phyloP scores from a whole-genome alignment of 2,888 invertebrate species.

The Apoderus coryli region DNA sequence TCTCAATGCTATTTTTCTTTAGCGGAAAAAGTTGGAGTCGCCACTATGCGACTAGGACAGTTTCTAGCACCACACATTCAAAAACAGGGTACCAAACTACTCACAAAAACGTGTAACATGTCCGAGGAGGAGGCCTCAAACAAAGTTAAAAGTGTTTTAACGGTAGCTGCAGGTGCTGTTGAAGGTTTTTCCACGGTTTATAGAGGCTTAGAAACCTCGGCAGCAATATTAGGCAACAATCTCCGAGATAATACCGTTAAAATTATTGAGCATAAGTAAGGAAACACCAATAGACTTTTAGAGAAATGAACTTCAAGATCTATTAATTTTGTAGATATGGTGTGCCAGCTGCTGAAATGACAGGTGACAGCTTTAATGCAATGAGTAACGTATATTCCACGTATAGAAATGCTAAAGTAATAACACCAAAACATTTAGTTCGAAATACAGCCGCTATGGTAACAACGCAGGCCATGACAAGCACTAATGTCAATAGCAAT shows the following conservation, averaged over 20 bases:
- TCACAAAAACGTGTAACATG: constrained; percentile 41
- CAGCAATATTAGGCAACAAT: constrained; percentile 45
- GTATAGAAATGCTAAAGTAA: constrained; percentile 45
- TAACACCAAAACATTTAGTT: constrained; percentile 52
- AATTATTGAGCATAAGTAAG: constrained; percentile 58
- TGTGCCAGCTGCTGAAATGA: constrained; percentile 44
- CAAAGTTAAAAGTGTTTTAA: constrained; percentile 43
- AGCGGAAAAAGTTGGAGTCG: constrained; percentile 46
- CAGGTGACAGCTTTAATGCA: constrained; percentile 50
- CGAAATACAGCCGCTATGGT: constrained; percentile 43
- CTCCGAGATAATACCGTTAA: constrained; percentile 59
- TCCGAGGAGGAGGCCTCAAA: constrained; percentile 38
- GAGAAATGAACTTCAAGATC: no score
- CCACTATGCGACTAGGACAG: constrained; percentile 50
- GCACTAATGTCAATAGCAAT: no score
- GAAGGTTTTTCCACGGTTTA: constrained; percentile 58
- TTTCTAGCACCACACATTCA: constrained; percentile 54
- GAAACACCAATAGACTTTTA: no score
- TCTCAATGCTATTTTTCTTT: constrained; percentile 10
- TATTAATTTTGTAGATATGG: constrained; percentile 45
- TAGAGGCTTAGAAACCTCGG: constrained; percentile 54
- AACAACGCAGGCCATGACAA: no score
- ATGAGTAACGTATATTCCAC: constrained; percentile 55
- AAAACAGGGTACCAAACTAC: constrained; percentile 43
- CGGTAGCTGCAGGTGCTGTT: constrained; percentile 55